These are phyloP conservation scores for Mus minutoides DNA, from an alignment of 2,797 vertebrate genomes.

Conservation along the genomic window DNA sequence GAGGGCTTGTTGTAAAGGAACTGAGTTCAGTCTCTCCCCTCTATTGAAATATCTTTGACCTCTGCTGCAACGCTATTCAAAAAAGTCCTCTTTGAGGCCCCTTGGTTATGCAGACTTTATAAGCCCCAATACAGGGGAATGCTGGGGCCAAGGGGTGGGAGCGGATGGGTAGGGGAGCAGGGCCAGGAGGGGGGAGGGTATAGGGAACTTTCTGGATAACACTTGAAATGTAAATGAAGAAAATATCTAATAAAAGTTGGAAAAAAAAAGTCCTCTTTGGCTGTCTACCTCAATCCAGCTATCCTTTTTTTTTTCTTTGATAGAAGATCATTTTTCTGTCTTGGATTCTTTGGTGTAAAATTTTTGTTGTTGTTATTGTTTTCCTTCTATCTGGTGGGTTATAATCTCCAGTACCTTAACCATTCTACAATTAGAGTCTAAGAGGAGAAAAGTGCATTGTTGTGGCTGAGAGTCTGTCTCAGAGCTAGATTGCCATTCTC, in stretches of 20 bases:
- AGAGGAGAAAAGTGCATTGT: not conserved
- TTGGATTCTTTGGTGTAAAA: not conserved
- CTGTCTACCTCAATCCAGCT: not conserved
- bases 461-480: not conserved
- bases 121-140: too few species aligned
- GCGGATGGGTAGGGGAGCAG: too few species aligned
- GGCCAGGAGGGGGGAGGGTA: too few species aligned
- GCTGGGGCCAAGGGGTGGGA: too few species aligned
- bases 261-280: constrained; percentile 20
- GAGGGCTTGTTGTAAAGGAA: not conserved
- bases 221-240: too few species aligned
- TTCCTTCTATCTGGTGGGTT: not conserved
- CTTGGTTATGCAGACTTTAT: too few species aligned
- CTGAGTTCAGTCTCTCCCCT: not conserved
- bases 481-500: not conserved
- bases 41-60: not conserved
- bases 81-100: constrained; percentile 26
- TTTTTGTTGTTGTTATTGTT: constrained; percentile 10
- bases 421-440: not conserved
- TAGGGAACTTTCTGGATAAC: too few species aligned
- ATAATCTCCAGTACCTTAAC: constrained; percentile 9
- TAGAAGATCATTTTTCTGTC: not conserved
- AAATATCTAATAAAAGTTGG: too few species aligned
- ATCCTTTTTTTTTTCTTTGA: constrained; percentile 27
- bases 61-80: not conserved